Conservation (phyloP, 2,888 invertebrate species). For the Pollenia angustigena region DNA sequence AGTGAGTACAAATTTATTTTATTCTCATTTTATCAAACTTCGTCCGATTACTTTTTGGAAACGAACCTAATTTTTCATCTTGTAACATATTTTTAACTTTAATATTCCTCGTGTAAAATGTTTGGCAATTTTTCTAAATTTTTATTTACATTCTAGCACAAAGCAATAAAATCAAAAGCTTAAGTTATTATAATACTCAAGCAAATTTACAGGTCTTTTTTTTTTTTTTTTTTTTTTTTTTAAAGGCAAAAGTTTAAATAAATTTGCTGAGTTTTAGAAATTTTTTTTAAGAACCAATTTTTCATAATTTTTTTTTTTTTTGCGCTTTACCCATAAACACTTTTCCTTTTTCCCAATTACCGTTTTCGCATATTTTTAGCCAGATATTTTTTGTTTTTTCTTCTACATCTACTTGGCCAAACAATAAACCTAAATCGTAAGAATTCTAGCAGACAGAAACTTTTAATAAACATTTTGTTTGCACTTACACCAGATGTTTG, state of each 20-base stretch:
- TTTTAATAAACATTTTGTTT: neutral
- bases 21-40: too few species aligned
- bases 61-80: too few species aligned
- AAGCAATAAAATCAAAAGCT: neutral
- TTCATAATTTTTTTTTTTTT: neutral
- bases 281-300: neutral
- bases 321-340: conserved; percentile 4
- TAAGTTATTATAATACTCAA: neutral
- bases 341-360: neutral
- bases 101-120: neutral
- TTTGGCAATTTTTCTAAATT: neutral
- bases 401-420: too few species aligned
- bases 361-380: neutral
- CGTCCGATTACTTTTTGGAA: too few species aligned
- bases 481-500: neutral
- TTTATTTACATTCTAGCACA: neutral
- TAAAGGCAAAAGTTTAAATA: conserved; percentile 29
- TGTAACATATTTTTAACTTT: neutral
- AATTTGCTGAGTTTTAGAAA: neutral
- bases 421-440: neutral
- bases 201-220: neutral
- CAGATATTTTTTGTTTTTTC: neutral
- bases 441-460: neutral
- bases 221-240: neutral
- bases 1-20: too few species aligned